A percentile compares a stretch with the other conserved stretches of the same genome.
Conservation (phyloP, 1,140 invertebrate genomes). For the Dermatophagoides farinae region DNA sequence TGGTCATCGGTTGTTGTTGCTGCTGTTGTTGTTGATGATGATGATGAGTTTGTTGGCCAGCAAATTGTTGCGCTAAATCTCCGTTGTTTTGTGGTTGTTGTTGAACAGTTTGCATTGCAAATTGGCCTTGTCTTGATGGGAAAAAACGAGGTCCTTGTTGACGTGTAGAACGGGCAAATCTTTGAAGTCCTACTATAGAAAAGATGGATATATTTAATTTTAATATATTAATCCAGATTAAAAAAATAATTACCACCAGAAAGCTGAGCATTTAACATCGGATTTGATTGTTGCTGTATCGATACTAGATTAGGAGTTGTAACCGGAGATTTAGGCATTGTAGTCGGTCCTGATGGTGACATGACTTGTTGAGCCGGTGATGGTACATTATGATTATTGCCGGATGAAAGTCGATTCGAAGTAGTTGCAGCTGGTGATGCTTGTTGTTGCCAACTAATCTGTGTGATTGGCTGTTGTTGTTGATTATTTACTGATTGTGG, state of each 20-base stretch:
- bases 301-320: background rate
- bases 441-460: background rate
- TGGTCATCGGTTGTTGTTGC: background rate
- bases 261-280: conserved; percentile 16
- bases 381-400: background rate
- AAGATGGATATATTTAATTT: background rate
- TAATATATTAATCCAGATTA: too few relatives aligned
- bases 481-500: background rate
- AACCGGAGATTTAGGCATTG: background rate
- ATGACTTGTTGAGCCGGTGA: background rate
- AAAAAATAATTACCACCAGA: background rate
- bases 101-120: background rate
- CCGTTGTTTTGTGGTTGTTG: background rate
- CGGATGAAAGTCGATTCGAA: background rate
- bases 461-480: background rate
- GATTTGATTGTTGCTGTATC: conserved; percentile 11
- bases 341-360: background rate
- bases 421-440: background rate
- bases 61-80: background rate
- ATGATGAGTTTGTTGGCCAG: background rate
- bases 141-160: background rate
- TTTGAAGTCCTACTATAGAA: background rate
- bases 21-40: background rate
- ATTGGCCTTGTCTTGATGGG: background rate
- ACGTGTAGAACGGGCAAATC: too few relatives aligned